Evolutionary conservation across 2,888 invertebrate genomes (phyloP).

Genomic region (Melolontha melolontha): DNA sequence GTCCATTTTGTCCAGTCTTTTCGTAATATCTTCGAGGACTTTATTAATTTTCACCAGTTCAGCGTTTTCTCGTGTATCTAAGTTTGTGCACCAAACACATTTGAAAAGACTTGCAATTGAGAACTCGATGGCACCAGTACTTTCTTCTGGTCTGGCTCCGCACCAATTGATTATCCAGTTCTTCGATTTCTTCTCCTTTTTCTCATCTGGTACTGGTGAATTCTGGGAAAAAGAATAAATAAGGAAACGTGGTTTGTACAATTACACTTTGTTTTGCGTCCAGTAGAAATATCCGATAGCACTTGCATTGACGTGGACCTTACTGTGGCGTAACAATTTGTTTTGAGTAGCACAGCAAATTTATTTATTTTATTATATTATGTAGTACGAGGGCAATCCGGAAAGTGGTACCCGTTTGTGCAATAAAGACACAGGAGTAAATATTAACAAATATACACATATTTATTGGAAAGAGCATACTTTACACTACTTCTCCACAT

Average conservation of each 20-base stretch:
- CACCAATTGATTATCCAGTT: slow-evolving; percentile 60
- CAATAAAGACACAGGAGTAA: too few relatives aligned
- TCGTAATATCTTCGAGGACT: slow-evolving; percentile 57
- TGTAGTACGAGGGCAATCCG: too few relatives aligned
- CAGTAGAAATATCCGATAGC: too few relatives aligned
- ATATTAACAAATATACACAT: too few relatives aligned
- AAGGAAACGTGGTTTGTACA: not conserved
- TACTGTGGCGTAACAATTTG: too few relatives aligned
- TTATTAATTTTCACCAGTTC: slow-evolving; percentile 42
- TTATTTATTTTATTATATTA: too few relatives aligned
- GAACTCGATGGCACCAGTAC: slow-evolving; percentile 68
- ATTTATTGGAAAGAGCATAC: too few relatives aligned
- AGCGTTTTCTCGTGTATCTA: slow-evolving; percentile 64
- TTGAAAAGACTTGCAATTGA: slow-evolving; percentile 70
- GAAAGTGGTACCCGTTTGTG: too few relatives aligned
- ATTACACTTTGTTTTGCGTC: too few relatives aligned
- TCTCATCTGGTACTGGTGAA: slow-evolving; percentile 49
- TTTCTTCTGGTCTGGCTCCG: slow-evolving; percentile 57
- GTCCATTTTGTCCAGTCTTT: slow-evolving; percentile 42
- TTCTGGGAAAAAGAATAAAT: not conserved
- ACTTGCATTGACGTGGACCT: too few relatives aligned
- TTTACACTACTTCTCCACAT: too few relatives aligned
- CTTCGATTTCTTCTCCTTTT: slow-evolving; percentile 54
- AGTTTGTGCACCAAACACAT: slow-evolving; percentile 68
- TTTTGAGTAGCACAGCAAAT: too few relatives aligned